A percentile compares a stretch with the other conserved stretches of the same genome.
Evolutionary conservation across 2,888 invertebrate genomes (phyloP).

Genomic region (Eupithecia inturbata): DNA sequence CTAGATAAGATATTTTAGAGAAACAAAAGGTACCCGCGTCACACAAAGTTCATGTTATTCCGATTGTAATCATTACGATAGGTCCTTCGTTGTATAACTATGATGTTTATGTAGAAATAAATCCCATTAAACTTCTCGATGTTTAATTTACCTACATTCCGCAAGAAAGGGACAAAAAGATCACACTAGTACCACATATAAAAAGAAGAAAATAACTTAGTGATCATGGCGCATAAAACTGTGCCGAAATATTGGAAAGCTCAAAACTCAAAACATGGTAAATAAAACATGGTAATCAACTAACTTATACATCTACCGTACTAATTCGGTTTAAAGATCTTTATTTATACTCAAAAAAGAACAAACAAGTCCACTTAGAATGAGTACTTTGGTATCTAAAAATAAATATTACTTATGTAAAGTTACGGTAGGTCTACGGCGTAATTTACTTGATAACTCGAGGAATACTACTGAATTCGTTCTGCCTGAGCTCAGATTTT

Average conservation of each 20-base stretch:
- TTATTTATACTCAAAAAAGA: too few species aligned
- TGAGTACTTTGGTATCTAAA: too few species aligned
- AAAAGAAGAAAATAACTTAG: background rate
- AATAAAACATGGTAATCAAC: too few species aligned
- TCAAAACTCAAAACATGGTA: too few species aligned
- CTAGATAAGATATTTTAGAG: slow-evolving; percentile 43
- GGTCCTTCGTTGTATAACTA: slow-evolving; percentile 23
- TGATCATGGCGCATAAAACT: too few species aligned
- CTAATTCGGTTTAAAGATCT: too few species aligned
- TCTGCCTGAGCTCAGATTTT: background rate
- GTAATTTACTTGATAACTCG: background rate
- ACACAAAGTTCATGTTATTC: slow-evolving; percentile 41
- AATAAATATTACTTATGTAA: too few species aligned
- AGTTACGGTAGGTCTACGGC: too few species aligned
- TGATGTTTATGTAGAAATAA: slow-evolving; percentile 26
- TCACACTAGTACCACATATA: background rate
- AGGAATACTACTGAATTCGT: background rate
- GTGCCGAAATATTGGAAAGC: too few species aligned
- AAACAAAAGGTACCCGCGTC: slow-evolving; percentile 72
- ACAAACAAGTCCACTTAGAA: too few species aligned
- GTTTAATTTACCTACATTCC: slow-evolving; percentile 20
- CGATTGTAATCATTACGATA: slow-evolving; percentile 53
- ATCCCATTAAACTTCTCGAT: slow-evolving; percentile 18
- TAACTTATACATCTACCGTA: too few species aligned
- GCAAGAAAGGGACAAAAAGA: background rate